Evolutionary conservation across 1,140 invertebrate species (phyloP).

Genomic region (Anastatus disparis): DNA sequence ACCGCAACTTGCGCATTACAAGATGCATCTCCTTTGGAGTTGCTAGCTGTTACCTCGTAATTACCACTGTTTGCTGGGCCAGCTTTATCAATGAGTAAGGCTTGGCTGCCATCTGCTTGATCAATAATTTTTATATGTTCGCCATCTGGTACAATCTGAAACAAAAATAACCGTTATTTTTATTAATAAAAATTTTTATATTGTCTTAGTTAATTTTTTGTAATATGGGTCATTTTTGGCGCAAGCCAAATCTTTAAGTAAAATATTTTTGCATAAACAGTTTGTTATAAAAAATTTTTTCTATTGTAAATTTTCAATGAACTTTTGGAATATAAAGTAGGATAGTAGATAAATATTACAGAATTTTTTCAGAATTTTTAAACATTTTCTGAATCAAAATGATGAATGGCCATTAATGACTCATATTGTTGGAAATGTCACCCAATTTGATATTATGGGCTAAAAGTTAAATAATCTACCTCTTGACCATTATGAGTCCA

Average conservation of each 20-base stretch:
- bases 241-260: no score
- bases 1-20: slow-evolving; percentile 78
- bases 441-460: no score
- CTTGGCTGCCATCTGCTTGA: slow-evolving; percentile 76
- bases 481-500: slow-evolving; percentile 83
- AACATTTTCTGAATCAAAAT: no score
- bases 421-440: no score
- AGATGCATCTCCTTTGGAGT: slow-evolving; percentile 77
- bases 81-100: slow-evolving; percentile 75
- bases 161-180: slow-evolving; percentile 18
- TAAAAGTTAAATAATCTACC: slow-evolving; percentile 49
- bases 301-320: no score
- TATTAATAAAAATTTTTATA: background rate
- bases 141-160: slow-evolving; percentile 76
- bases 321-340: no score
- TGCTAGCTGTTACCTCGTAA: slow-evolving; percentile 80
- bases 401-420: no score
- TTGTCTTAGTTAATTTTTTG: background rate
- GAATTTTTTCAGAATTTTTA: no score
- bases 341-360: no score
- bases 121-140: slow-evolving; percentile 74
- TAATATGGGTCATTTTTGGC: no score
- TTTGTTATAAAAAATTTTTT: no score
- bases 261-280: no score
- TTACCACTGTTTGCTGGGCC: slow-evolving; percentile 77